Evolutionary conservation across 2,888 invertebrate species (phyloP).

Genomic region (Harpalus rubripes): DNA sequence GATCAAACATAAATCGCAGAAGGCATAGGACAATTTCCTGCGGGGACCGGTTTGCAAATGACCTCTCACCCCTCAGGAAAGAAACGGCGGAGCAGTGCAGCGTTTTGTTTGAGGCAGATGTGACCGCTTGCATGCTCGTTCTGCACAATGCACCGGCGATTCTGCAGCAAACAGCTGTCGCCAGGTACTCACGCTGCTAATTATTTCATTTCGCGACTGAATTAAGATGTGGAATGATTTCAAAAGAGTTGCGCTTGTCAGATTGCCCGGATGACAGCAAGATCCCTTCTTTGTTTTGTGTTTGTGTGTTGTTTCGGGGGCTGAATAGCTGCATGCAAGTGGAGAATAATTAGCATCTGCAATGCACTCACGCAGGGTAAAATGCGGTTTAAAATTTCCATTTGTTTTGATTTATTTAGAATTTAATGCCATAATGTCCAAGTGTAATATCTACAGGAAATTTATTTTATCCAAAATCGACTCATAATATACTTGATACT

Average conservation of each 20-base stretch:
- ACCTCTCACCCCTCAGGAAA: too few relatives aligned
- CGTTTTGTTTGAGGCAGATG: conserved; percentile 61
- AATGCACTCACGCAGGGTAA: background rate
- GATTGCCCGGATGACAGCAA: conserved; percentile 45
- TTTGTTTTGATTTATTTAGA: too few relatives aligned
- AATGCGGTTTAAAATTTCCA: too few relatives aligned
- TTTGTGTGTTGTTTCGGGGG: conserved; percentile 21
- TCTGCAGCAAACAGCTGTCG: conserved; percentile 50
- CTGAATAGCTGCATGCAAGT: conserved; percentile 23
- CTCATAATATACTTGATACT: too few relatives aligned
- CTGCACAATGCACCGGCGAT: conserved; percentile 36
- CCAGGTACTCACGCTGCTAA: conserved; percentile 57
- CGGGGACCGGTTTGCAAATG: too few relatives aligned
- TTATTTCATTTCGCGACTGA: conserved; percentile 57
- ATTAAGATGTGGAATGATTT: conserved; percentile 51
- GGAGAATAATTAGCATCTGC: conserved; percentile 27
- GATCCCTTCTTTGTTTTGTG: conserved; percentile 15
- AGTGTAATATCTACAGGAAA: too few relatives aligned
- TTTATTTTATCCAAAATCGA: too few relatives aligned
- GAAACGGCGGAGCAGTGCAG: background rate
- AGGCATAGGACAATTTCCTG: too few relatives aligned
- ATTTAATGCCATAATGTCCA: too few relatives aligned
- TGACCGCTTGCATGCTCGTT: conserved; percentile 36
- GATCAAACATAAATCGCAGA: too few relatives aligned
- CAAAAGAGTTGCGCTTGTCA: conserved; percentile 45